Conservation (phyloP, 1,140 invertebrate species). For the Stegodyphus mimosarum region DNA sequence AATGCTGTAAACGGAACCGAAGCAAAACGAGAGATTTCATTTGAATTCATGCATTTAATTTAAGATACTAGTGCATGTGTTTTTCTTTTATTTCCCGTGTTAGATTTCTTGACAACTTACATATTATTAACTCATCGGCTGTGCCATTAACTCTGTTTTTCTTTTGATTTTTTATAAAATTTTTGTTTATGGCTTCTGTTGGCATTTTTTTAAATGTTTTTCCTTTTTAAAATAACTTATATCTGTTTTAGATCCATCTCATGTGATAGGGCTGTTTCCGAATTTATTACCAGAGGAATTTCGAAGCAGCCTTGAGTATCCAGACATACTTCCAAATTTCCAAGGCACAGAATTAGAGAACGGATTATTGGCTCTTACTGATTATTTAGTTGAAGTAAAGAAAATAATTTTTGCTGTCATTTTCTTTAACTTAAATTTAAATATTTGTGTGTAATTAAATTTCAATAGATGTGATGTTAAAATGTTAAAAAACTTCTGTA, state of each 20-base stretch:
- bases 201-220: background rate
- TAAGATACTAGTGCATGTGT: constrained; percentile 23
- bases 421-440: background rate
- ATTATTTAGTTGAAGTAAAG: constrained; percentile 84
- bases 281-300: constrained; percentile 81
- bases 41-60: background rate
- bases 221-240: background rate
- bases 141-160: no score
- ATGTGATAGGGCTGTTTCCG: constrained; percentile 94
- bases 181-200: background rate
- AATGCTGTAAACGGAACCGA: no score
- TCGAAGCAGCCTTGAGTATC: constrained; percentile 72
- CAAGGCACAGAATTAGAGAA: constrained; percentile 87
- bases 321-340: constrained; percentile 75
- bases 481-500: no score
- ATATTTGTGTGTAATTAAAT: no score
- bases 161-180: background rate
- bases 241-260: constrained; percentile 80
- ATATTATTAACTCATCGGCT: no score
- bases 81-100: constrained; percentile 7
- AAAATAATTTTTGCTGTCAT: constrained; percentile 33
- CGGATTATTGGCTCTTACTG: constrained; percentile 87
- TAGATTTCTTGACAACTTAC: constrained; percentile 4
- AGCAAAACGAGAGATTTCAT: background rate
- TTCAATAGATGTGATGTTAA: no score